phyloP scores from a whole-genome alignment of 2,113 vertebrate genomes.

The Setophaga kirtlandii region DNA sequence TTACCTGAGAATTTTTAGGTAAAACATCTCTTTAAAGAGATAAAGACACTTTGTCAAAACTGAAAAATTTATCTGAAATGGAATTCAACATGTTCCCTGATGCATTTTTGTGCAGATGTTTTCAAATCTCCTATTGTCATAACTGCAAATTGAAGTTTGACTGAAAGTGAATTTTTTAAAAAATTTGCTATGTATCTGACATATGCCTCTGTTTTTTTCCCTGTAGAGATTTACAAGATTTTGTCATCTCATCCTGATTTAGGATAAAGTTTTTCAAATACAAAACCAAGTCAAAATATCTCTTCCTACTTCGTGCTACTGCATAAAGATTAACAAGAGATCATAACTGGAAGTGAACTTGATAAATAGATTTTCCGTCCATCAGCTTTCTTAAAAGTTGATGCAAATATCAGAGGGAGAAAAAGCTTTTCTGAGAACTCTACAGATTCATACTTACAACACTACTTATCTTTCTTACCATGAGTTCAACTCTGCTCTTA shows the following conservation, averaged over 20 bases:
- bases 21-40: background rate
- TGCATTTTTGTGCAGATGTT: background rate
- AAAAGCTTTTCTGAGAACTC: background rate
- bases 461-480: background rate
- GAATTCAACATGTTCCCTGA: background rate
- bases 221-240: background rate
- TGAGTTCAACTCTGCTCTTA: background rate
- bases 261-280: background rate
- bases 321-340: background rate
- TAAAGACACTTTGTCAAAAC: background rate
- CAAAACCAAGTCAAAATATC: background rate
- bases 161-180: accelerated
- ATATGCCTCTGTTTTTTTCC: background rate
- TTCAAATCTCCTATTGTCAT: background rate
- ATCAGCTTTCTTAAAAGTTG: background rate
- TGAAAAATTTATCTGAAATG: background rate
- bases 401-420: background rate
- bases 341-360: background rate
- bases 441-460: background rate
- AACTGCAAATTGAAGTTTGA: background rate
- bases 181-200: background rate
- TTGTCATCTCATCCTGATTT: background rate
- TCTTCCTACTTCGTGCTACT: background rate
- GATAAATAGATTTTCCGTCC: background rate
- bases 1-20: background rate